Conservation (phyloP, 1,140 invertebrate genomes). For the Brachionus rubens region DNA sequence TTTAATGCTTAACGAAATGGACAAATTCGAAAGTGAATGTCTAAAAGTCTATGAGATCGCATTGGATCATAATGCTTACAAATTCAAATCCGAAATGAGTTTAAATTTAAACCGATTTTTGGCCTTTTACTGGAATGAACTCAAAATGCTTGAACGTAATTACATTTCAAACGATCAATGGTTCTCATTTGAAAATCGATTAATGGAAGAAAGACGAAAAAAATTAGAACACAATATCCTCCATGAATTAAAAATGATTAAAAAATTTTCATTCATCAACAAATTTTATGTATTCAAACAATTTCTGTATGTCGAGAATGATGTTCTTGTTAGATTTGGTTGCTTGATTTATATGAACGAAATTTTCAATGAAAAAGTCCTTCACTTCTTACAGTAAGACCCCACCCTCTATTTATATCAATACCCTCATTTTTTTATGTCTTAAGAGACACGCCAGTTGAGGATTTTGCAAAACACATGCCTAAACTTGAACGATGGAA, state of each 20-base stretch:
- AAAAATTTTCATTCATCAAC: constrained; percentile 1
- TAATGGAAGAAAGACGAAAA: constrained; percentile 22
- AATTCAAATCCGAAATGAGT: background rate
- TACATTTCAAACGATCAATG: constrained; percentile 24
- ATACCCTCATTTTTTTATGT: too few relatives aligned
- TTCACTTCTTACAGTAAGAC: constrained; percentile 24
- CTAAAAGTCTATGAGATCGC: background rate
- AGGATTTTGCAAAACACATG: constrained; percentile 32
- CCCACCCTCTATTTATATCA: too few relatives aligned
- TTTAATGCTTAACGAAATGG: background rate
- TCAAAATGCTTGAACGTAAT: constrained; percentile 21
- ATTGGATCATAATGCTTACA: background rate
- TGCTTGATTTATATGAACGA: background rate
- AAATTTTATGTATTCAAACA: constrained; percentile 16
- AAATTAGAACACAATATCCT: constrained; percentile 5
- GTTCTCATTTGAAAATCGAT: constrained; percentile 24
- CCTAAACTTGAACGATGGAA: constrained; percentile 19
- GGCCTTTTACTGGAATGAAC: background rate
- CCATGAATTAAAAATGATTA: background rate
- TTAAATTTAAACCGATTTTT: background rate
- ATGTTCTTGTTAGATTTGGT: background rate
- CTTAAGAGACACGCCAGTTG: background rate
- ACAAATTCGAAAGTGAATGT: background rate
- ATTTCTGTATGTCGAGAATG: background rate
- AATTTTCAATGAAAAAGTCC: constrained; percentile 38